A percentile compares a stretch with the other conserved stretches of the same genome.
phyloP scores from a whole-genome alignment of 2,888 invertebrate genomes.

The Ptilodon capucinus region DNA sequence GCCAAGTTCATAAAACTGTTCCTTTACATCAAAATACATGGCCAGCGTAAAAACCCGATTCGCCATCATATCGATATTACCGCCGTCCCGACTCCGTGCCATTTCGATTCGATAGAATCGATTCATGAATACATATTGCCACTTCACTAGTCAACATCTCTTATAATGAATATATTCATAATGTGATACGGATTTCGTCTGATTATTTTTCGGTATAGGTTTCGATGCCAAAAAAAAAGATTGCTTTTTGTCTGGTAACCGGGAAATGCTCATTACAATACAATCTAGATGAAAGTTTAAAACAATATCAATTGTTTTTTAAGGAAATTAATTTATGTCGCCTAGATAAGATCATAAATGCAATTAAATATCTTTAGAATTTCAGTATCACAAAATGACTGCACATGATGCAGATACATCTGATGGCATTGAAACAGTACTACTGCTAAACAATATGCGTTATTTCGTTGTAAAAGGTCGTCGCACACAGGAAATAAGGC shows the following conservation, averaged over 20 bases:
- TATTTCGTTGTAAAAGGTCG: background rate
- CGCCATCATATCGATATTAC: slow-evolving; percentile 57
- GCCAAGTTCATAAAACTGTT: slow-evolving; percentile 26
- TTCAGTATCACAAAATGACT: too few species aligned
- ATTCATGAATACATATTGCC: slow-evolving; percentile 66
- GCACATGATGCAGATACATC: too few species aligned
- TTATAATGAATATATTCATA: slow-evolving; percentile 37
- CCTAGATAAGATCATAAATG: too few species aligned
- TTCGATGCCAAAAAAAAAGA: background rate
- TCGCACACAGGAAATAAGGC: background rate
- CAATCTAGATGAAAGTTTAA: background rate
- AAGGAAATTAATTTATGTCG: too few species aligned
- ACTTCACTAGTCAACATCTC: slow-evolving; percentile 19
- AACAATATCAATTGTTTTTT: background rate
- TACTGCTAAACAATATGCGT: background rate
- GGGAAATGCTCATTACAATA: background rate
- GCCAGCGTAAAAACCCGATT: slow-evolving; percentile 42
- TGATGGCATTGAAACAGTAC: background rate
- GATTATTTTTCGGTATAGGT: slow-evolving; percentile 11
- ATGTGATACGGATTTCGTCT: slow-evolving; percentile 16
- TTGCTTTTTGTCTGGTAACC: background rate
- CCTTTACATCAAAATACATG: slow-evolving; percentile 35
- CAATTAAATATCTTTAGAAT: too few species aligned
- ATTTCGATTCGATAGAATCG: slow-evolving; percentile 43
- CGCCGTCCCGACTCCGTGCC: slow-evolving; percentile 41